Percentiles rank a stretch among this genome's conserved stretches.
Evolutionary conservation across 2,888 invertebrate genomes (phyloP).

Genomic region (Apotomis capreana): DNA sequence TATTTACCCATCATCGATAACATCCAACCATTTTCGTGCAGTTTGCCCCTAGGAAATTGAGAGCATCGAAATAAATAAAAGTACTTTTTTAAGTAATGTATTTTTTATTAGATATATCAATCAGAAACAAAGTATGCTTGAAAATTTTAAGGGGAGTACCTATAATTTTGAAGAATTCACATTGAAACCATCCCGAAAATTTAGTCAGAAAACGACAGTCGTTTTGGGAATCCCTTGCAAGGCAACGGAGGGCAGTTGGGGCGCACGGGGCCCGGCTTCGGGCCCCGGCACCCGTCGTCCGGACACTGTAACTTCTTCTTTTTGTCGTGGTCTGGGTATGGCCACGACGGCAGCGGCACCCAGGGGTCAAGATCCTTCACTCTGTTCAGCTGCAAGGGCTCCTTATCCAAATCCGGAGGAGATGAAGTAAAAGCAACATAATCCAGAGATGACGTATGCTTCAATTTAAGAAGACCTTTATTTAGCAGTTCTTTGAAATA

Average conservation of each 20-base stretch:
- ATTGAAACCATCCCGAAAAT: no score
- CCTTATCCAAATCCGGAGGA: not conserved
- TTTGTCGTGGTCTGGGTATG: conserved; percentile 51
- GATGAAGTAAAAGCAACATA: not conserved
- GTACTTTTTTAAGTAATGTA: no score
- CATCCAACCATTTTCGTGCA: no score
- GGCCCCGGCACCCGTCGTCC: conserved; percentile 61
- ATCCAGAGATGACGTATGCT: not conserved
- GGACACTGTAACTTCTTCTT: conserved; percentile 54
- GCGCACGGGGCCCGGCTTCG: conserved; percentile 4
- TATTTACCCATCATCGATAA: no score
- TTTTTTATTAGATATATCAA: no score
- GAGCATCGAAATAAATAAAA: no score
- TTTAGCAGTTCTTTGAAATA: not conserved
- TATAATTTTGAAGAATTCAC: no score
- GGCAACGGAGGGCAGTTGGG: conserved; percentile 54
- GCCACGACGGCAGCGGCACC: conserved; percentile 72
- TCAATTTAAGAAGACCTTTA: not conserved
- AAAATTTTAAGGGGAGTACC: no score
- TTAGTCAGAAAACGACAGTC: conserved; percentile 45
- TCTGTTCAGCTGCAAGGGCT: conserved; percentile 28
- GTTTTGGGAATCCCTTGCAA: conserved; percentile 57
- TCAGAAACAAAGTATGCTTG: no score
- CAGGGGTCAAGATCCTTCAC: conserved; percentile 65
- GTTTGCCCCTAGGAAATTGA: no score